Conservation (phyloP, 2,797 vertebrate species). For the Sciurus vulgaris region DNA sequence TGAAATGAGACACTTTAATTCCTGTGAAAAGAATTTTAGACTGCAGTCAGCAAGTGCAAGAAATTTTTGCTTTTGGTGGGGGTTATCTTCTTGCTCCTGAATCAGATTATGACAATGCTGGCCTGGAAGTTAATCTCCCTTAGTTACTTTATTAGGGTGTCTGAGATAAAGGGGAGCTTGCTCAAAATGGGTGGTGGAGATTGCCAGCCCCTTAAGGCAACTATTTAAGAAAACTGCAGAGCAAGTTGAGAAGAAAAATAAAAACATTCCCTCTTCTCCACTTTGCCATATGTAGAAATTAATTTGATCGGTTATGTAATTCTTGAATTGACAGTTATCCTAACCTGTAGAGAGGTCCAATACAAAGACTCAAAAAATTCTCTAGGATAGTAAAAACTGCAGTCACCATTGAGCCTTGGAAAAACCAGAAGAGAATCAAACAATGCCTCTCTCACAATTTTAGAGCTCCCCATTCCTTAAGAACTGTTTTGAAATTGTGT, state of each 20-base stretch:
- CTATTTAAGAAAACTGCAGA: slow-evolving; percentile 37
- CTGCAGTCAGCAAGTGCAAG: not conserved
- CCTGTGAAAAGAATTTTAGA: slow-evolving; percentile 56
- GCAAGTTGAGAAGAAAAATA: not conserved
- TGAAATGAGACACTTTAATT: slow-evolving; percentile 61
- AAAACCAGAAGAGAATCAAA: slow-evolving; percentile 22
- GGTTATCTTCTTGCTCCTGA: slow-evolving; percentile 32
- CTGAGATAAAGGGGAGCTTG: not conserved
- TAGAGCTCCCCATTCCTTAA: not conserved
- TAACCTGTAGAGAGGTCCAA: not conserved
- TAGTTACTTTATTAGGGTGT: not conserved
- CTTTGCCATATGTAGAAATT: slow-evolving; percentile 40
- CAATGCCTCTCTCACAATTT: not conserved
- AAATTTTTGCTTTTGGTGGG: slow-evolving; percentile 5
- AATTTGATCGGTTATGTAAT: slow-evolving; percentile 23
- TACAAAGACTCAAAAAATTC: not conserved
- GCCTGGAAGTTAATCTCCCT: not conserved
- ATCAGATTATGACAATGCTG: slow-evolving; percentile 44
- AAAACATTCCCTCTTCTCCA: not conserved
- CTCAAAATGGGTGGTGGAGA: not conserved
- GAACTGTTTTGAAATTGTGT: not conserved
- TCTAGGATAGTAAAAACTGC: not conserved
- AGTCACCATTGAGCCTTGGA: not conserved
- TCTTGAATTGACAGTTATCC: not conserved
- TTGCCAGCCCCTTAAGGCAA: not conserved